phyloP scores from a whole-genome alignment of 1,140 invertebrate species.

The Leptonema lineaticorne region DNA sequence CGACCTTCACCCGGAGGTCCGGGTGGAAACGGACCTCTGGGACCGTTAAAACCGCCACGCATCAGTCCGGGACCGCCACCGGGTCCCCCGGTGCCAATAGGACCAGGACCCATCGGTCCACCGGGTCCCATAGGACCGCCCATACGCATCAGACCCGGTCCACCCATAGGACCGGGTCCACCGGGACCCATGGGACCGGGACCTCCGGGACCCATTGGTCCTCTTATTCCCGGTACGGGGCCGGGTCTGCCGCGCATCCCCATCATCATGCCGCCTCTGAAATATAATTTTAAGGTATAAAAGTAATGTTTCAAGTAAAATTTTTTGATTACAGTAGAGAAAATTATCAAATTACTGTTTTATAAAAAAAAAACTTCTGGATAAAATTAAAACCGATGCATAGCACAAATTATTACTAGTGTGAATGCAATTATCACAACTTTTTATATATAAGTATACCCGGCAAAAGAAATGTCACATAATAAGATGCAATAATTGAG shows the following conservation, averaged over 20 bases:
- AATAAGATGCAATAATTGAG: no score
- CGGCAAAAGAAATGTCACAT: no score
- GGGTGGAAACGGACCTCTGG: constrained; percentile 24
- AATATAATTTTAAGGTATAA: background rate
- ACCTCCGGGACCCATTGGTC: background rate
- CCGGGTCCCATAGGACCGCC: constrained; percentile 5
- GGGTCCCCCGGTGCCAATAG: constrained; percentile 3
- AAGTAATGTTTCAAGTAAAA: background rate
- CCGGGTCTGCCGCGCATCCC: constrained; percentile 19
- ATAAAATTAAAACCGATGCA: no score
- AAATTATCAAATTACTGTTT: no score
- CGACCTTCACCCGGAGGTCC: constrained; percentile 15
- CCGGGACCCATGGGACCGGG: constrained; percentile 4
- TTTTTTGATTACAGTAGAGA: background rate
- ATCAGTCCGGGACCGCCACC: constrained; percentile 24
- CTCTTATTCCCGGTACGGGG: constrained; percentile 7
- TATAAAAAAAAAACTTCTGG: no score
- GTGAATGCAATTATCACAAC: no score
- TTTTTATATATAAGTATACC: no score
- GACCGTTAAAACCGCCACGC: constrained; percentile 18
- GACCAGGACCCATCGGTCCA: constrained; percentile 12
- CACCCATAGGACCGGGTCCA: background rate
- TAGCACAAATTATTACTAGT: no score
- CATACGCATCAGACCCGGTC: background rate
- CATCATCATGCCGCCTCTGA: constrained; percentile 24